Conservation (phyloP, 2,797 vertebrate species). For the Schizothorax lantsangensis region DNA sequence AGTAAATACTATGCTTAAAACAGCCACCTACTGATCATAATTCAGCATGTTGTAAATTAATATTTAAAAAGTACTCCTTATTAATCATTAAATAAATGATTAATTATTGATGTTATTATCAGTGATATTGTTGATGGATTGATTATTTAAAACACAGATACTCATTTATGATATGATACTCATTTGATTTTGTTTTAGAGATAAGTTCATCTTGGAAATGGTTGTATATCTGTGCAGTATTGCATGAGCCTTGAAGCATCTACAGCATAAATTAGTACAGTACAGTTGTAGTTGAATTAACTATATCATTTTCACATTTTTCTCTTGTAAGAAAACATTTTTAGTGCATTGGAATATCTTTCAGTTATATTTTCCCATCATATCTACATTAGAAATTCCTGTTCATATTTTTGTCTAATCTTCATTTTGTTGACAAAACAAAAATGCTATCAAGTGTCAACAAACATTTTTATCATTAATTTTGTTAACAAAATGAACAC, state of each 20-base stretch:
- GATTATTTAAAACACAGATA: not conserved
- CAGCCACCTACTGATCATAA: not conserved
- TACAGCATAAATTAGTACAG: not conserved
- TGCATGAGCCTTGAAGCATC: not conserved
- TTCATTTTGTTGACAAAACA: too few relatives aligned
- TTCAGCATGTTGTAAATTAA: not conserved
- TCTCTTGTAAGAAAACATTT: too few relatives aligned
- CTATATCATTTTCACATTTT: too few relatives aligned
- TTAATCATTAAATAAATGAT: not conserved
- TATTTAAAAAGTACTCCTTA: not conserved
- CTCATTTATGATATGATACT: not conserved
- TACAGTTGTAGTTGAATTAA: not conserved
- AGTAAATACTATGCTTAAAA: not conserved
- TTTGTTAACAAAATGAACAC: too few relatives aligned
- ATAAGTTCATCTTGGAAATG: not conserved
- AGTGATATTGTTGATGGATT: not conserved
- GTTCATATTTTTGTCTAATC: too few relatives aligned
- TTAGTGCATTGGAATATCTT: too few relatives aligned
- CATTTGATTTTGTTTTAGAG: not conserved
- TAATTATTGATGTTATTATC: not conserved
- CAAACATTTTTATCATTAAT: too few relatives aligned
- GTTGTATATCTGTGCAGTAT: not conserved
- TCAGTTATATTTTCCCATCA: too few relatives aligned
- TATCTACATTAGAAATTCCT: too few relatives aligned
- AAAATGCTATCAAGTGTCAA: too few relatives aligned